Evolutionary conservation across 2,113 vertebrate genomes (phyloP).

Genomic region (Tautogolabrus adspersus): DNA sequence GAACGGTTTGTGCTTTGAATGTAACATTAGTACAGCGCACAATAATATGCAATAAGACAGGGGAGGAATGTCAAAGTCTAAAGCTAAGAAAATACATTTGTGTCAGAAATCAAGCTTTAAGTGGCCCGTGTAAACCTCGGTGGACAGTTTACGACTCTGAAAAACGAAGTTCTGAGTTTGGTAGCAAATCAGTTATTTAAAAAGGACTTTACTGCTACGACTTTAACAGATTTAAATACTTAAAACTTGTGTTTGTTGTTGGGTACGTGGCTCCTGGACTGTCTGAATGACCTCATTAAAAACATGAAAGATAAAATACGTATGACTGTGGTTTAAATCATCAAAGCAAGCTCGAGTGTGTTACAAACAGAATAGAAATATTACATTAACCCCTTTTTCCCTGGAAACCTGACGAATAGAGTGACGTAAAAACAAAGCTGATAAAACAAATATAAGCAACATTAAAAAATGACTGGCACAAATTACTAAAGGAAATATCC

Average conservation of each 20-base stretch:
- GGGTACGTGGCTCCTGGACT: too few relatives aligned
- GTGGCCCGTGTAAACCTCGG: background rate
- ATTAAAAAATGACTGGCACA: too few relatives aligned
- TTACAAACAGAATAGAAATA: too few relatives aligned
- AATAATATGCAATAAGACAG: constrained; percentile 34
- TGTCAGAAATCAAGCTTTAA: background rate
- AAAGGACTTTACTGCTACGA: background rate
- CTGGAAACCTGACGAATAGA: too few relatives aligned
- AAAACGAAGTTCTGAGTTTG: too few relatives aligned
- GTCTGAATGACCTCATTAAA: background rate
- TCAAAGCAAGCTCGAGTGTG: too few relatives aligned
- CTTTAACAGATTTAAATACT: background rate
- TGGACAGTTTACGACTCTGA: background rate
- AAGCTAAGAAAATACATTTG: constrained; percentile 1
- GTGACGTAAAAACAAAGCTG: too few relatives aligned
- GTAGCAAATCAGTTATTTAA: background rate
- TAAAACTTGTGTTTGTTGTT: background rate
- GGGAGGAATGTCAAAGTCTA: background rate
- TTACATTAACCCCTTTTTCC: too few relatives aligned
- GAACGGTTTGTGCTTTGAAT: constrained; percentile 34
- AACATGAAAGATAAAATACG: background rate
- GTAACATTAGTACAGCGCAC: constrained; percentile 21
- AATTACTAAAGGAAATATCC: too few relatives aligned
- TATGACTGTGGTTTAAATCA: background rate
- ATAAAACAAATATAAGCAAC: too few relatives aligned